Evolutionary conservation across 2,888 invertebrate species (phyloP), one percentile per base, ranked within the genome.

Genomic region (Yponomeuta cagnagella): DNA sequence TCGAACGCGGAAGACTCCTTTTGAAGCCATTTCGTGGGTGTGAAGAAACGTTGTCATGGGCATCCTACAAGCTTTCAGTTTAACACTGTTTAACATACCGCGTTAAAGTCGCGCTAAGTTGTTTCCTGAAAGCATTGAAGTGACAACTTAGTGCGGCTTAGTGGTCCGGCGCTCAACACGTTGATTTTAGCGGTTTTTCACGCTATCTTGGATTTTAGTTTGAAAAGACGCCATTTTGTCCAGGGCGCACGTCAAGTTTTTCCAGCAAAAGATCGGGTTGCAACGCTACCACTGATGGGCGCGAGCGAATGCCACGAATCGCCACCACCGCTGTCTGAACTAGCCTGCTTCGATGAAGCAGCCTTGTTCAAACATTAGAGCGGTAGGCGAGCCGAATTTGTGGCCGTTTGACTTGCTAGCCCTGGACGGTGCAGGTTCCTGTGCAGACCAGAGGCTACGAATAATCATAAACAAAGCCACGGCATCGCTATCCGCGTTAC

Each of bases 1-100:
- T 68, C 23, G 65, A 65, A 65, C 43, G 43, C 43, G 5, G 6
- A 43, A 43, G 43, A 43, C 43, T 43, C 5, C 5, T 10, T 65
- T 65, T 33, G 6, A 31, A 30, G 30, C n/a, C 64, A 10, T 6
- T 6, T 65, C 33, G 23, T 31, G 30, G 80, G 75, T 30, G 31
- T 63, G 77, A 79, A 83, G 82, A 81, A 85, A 87, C 89, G 85
- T 89, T 88, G 90, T 89, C 87, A 30, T 90, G 90, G 89, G 86
- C 88, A 88, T 89, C 85, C 43, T 31, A 43, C 43, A 43, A 10
- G 91, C 91, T 92, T 90, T 86, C 89, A 90, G 90, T 92, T 58
- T 91, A 90, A 90, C 91, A 87, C 83, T 85, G 83, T 86, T 85
- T 80, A 76, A 81, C 86, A 84, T 86, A 58, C 78, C 72, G 73